Evolutionary conservation across 2,888 invertebrate genomes (phyloP).

Genomic region (Chaitophorus viminalis): DNA sequence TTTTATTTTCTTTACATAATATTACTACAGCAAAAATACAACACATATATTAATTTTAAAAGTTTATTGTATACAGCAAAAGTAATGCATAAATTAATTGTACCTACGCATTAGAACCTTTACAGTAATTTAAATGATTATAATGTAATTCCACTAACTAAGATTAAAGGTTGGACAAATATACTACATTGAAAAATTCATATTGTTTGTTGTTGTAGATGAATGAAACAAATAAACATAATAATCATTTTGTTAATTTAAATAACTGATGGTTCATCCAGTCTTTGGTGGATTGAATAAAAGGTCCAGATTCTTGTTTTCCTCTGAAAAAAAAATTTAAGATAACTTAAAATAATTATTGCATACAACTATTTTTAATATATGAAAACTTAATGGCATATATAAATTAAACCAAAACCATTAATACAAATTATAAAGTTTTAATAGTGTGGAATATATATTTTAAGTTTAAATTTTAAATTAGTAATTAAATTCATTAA

Average conservation of each 20-base stretch:
- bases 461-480: too few species aligned
- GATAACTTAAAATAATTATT: not conserved
- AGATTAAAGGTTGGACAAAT: not conserved
- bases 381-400: too few species aligned
- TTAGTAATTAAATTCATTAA: not conserved
- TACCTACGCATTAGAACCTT: not conserved
- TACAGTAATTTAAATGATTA: not conserved
- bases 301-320: not conserved
- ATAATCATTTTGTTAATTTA: slow-evolving; percentile 17
- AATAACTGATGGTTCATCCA: not conserved
- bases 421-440: too few species aligned
- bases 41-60: not conserved
- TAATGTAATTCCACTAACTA: not conserved
- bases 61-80: slow-evolving; percentile 12
- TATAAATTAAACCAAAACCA: too few species aligned
- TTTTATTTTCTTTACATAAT: too few species aligned
- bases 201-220: not conserved
- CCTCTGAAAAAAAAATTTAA: slow-evolving; percentile 21
- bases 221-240: not conserved
- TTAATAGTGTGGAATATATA: too few species aligned
- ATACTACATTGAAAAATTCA: slow-evolving; percentile 1
- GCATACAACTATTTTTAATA: too few species aligned
- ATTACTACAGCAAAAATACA: not conserved
- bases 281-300: slow-evolving; percentile 33
- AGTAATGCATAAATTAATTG: not conserved